phyloP scores from a whole-genome alignment of 2,888 invertebrate genomes.

The Hirtodrosophila duncani region DNA sequence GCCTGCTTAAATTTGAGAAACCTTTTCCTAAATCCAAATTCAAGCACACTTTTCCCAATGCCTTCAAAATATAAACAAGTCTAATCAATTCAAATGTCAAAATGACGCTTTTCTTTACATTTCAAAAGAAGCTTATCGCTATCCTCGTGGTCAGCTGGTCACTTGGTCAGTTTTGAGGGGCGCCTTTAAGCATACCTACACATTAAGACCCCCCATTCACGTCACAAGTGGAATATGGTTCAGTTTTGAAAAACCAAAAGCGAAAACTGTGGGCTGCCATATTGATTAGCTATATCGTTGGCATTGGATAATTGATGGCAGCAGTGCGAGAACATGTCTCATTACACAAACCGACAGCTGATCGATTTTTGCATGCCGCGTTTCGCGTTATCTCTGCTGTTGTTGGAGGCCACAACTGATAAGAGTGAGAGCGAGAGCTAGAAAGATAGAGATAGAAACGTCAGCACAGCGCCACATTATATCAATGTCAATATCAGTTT shows the following conservation, averaged over 20 bases:
- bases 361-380: constrained; percentile 67
- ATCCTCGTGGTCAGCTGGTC: constrained; percentile 30
- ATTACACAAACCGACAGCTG: constrained; percentile 59
- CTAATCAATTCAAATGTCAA: no score
- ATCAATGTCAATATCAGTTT: constrained; percentile 24
- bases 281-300: constrained; percentile 64
- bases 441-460: no score
- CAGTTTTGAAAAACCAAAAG: constrained; percentile 21
- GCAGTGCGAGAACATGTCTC: constrained; percentile 38
- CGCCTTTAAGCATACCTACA: not conserved
- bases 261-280: constrained; percentile 36
- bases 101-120: no score
- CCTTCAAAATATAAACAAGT: no score
- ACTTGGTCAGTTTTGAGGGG: constrained; percentile 10
- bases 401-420: constrained; percentile 22
- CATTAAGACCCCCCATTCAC: constrained; percentile 9
- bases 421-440: constrained; percentile 11
- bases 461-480: constrained; percentile 25
- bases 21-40: no score
- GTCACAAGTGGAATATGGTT: no score
- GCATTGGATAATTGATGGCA: constrained; percentile 60
- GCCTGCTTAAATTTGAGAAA: no score
- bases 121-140: no score
- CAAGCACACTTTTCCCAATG: no score
- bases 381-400: not conserved